Percentiles rank a stretch among this genome's conserved stretches.
Conservation (phyloP, 2,888 invertebrate species). For the Rapana venosa region DNA sequence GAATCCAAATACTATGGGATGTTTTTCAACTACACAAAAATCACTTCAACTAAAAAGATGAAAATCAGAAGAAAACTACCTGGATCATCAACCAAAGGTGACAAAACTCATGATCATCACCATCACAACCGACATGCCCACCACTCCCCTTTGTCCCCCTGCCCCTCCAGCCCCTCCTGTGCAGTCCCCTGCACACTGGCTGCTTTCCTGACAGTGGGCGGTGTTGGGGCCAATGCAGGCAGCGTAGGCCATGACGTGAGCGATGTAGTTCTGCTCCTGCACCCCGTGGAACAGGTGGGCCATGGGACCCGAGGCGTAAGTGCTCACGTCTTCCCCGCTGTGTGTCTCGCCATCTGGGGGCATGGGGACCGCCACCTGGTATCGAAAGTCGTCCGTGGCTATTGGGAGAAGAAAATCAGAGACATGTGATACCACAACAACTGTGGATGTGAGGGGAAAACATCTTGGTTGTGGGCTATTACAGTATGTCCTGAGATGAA, state of each 20-base stretch:
- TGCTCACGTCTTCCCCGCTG: constrained; percentile 87
- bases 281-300: constrained; percentile 89
- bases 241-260: constrained; percentile 89
- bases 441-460: too few species aligned
- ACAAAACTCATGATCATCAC: not conserved
- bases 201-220: not conserved
- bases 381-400: constrained; percentile 3
- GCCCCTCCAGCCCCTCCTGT: not conserved
- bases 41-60: too few species aligned
- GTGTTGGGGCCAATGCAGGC: constrained; percentile 24
- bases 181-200: not conserved
- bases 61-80: too few species aligned
- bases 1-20: too few species aligned
- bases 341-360: constrained; percentile 73
- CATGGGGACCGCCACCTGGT: not conserved
- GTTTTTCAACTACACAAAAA: too few species aligned
- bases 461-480: too few species aligned
- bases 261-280: constrained; percentile 94
- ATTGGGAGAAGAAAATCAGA: too few species aligned
- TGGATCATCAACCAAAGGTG: not conserved
- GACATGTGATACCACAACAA: too few species aligned
- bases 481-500: too few species aligned
- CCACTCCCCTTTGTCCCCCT: not conserved
- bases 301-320: constrained; percentile 91
- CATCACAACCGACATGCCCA: not conserved